Conservation (phyloP, 2,113 vertebrate genomes). For the crab-eating macaque (Macaca fascicularis) region T2T-MFA8v1.1 NC_088375.1:40379001-40379500, state of each 20-base stretch:
- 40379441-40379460: background rate
- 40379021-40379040: no score
- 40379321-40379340: background rate
- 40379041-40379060: no score
- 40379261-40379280: background rate
- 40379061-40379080: no score
- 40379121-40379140: no score
- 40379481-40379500: background rate
- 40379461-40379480: background rate
- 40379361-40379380: background rate
- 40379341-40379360: background rate
- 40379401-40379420: background rate
- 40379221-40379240: background rate
- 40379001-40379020: no score
- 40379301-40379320: background rate
- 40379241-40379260: background rate
- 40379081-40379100: no score
- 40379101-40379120: no score
- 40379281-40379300: background rate
- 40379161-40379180: background rate
- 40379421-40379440: background rate
- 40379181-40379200: background rate
- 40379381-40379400: background rate
- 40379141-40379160: background rate
- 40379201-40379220: background rate